Conservation (phyloP, 2,797 vertebrate genomes). For the Macropus fuliginosus region DNA sequence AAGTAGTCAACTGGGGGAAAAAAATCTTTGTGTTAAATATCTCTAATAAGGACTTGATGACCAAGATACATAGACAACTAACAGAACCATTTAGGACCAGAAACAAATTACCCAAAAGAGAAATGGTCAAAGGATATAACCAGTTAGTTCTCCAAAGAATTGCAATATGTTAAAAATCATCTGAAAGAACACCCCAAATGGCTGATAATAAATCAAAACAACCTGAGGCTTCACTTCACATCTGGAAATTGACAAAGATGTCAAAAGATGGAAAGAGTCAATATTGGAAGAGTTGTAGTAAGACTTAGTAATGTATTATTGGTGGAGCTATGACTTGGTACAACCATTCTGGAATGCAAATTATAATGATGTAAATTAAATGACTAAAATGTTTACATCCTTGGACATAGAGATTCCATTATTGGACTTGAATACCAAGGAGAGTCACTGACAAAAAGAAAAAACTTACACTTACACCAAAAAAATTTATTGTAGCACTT, state of each 20-base stretch:
- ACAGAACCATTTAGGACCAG: neutral
- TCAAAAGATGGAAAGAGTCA: neutral
- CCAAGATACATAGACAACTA: neutral
- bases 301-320: neutral
- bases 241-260: neutral
- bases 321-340: neutral
- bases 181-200: neutral
- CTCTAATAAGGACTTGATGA: neutral
- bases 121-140: neutral
- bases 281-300: neutral
- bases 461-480: neutral
- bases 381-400: neutral
- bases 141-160: neutral
- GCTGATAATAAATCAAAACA: neutral
- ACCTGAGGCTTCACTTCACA: neutral
- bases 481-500: neutral
- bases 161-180: neutral
- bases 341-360: neutral
- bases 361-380: neutral
- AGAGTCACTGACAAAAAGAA: neutral
- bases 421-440: neutral
- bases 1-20: neutral
- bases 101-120: neutral
- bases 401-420: neutral
- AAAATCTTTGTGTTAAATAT: neutral